Percentiles rank a stretch among this genome's conserved stretches.
phyloP scores from a whole-genome alignment of 2,113 vertebrate species.

The Micromys minutus region DNA sequence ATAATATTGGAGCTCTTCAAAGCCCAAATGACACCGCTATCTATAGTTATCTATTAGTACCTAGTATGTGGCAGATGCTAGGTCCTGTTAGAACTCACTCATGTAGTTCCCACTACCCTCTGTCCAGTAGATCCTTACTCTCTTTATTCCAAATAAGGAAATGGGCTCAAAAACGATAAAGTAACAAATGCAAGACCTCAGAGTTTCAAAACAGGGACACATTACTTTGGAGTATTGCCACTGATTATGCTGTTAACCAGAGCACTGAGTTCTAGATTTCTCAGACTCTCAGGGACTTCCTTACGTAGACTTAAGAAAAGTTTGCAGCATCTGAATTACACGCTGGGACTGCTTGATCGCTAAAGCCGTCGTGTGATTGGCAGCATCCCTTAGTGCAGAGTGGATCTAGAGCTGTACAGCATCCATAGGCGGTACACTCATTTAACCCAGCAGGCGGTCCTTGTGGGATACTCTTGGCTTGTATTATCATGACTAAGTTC shows the following conservation, averaged over 20 bases:
- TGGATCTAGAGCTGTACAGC: not conserved
- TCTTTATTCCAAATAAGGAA: constrained; percentile 28
- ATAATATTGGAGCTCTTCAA: constrained; percentile 27
- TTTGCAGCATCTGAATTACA: not conserved
- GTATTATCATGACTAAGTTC: constrained; percentile 21
- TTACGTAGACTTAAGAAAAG: not conserved
- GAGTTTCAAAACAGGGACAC: constrained; percentile 30
- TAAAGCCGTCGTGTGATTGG: not conserved
- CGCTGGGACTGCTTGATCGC: not conserved
- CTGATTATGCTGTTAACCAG: constrained; percentile 17
- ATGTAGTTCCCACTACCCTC: not conserved
- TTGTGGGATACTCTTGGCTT: constrained; percentile 24
- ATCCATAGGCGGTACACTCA: not conserved
- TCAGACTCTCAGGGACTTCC: constrained; percentile 13
- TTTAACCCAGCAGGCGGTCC: not conserved
- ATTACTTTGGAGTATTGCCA: not conserved
- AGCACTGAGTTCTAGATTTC: constrained; percentile 48
- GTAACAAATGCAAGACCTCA: not conserved
- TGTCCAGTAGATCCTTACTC: not conserved
- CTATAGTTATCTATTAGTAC: not conserved
- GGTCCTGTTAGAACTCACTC: constrained; percentile 19
- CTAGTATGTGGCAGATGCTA: not conserved
- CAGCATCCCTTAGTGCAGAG: not conserved
- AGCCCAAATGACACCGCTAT: not conserved
- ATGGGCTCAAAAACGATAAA: not conserved